Percentiles rank a stretch among this genome's conserved stretches.
These are phyloP conservation scores for Neogale vison DNA, from an alignment of 2,113 vertebrate genomes.

Conservation along the genomic window DNA sequence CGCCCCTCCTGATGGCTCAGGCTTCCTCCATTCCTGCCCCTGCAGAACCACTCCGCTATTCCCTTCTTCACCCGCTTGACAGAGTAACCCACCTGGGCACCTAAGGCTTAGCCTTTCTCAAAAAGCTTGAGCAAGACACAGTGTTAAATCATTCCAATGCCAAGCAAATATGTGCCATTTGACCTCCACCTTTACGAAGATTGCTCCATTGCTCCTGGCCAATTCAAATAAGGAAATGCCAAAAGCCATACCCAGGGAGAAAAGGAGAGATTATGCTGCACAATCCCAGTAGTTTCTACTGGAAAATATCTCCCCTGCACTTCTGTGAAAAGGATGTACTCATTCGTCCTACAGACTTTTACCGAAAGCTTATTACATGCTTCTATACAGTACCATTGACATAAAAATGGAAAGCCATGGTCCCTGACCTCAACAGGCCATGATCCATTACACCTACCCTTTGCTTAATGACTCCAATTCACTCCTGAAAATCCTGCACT, in stretches of 20 bases:
- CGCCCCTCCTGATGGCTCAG: rapidly evolving
- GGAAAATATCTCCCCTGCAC: background rate
- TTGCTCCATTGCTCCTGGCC: background rate
- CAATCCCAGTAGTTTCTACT: background rate
- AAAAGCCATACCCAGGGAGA: background rate
- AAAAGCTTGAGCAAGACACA: background rate
- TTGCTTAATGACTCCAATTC: background rate
- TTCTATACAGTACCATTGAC: background rate
- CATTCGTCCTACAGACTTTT: background rate
- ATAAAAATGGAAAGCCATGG: background rate
- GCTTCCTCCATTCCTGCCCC: background rate
- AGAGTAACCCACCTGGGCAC: background rate
- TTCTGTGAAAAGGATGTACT: background rate
- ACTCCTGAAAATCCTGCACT: background rate
- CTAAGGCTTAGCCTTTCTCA: background rate
- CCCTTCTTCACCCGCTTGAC: background rate
- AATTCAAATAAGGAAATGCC: background rate
- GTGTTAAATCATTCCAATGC: background rate
- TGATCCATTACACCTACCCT: background rate
- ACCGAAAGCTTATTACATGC: background rate
- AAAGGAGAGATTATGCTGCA: background rate
- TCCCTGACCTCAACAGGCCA: background rate
- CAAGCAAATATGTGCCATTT: background rate
- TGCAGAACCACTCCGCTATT: background rate
- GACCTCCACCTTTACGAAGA: background rate